Base-by-base conservation (phyloP, 2,113 vertebrate species). In the Charadrius vociferus region DNA sequence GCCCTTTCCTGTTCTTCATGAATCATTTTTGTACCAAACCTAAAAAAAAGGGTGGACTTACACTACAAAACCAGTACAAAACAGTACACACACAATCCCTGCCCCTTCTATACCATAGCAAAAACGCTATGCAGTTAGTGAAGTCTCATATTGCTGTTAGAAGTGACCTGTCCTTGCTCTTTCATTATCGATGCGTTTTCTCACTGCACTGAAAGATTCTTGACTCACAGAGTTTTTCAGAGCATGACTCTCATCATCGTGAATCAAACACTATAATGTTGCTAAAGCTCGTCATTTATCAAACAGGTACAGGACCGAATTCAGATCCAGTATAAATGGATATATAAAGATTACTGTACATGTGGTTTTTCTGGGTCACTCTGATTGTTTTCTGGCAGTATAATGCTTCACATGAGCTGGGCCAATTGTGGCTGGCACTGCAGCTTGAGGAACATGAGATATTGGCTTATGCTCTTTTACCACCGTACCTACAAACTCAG, bases 271-370 rank as follows among this genome's bases (percentile, higher is more conserved):
- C 67, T 94, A 29, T 39, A 86, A 86, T 66, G 80, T 72, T 71
- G 77, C 77, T 86, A 71, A 89, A 94, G 68, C n/a, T 83, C 78
- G 34, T 79, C 50, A 63, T 95, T 97, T 83, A 59, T 97, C 90
- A 90, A 91, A 41, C 6, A 9, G 62, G 39, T 15, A 1, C 2
- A 9, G 50, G 53, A 61, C 30, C 9, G 34, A 74, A 93, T 92
- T 86, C 75, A 91, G 73, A 89, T 78, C 37, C 1, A 0, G 27
- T 84, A 58, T 90, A 74, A 88, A 81, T 78, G 66, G 36, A 39
- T 90, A 13, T 74, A n/a, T 58, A 86, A 92, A 95, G 43, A 83
- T 86, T 83, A 47, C 81, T 3, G 22, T 43, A 49, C 1, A 1
- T 50, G 34, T 58, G 47, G 4, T 32, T 96, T 94, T 96, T 95